Base-by-base conservation (phyloP, 2,888 invertebrate genomes). In the Ochlodes sylvanus region DNA sequence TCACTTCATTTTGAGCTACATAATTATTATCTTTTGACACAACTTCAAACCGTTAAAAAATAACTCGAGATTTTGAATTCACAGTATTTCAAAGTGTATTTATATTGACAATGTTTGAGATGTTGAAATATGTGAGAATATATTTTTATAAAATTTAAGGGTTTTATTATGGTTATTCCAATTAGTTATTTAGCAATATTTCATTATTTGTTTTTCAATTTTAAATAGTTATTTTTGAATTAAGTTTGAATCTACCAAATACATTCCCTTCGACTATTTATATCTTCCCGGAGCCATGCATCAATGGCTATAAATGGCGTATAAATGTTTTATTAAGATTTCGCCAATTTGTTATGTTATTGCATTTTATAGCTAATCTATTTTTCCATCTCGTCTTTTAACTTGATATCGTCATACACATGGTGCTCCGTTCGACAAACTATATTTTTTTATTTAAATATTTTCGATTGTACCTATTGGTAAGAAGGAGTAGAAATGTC, bases 81-180 rank as follows among this genome's bases (percentile, higher is more conserved):
- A 41, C 41, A 41, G 17, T 41, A 58, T 38, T 58, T 10, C 3
- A 38, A 38, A 38, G 38, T 9, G 38, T 38, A 38, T 38, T 38
- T 38, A 38, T 10, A 38, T 38, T 38, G 12, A 38, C 27, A 5
- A 4, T 27, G 27, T 27, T 27, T 27, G 27, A 27, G 27, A 5
- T n/a, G 27, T 27, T 5, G 10, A 14, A 38, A 19, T 19, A 17
- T 57, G 27, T 15, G 34, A 17, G 17, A 14, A 17, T 58, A 41
- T 58, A 41, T 38, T 47, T 47, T 47, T 47, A 47, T 47, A 47
- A 7, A 17, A 2, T 47, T 47, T 9, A 47, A 47, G 44, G 17
- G 44, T 15, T 47, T 47, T 47, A 47, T 47, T 47, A 17, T 47
- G 7, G 6, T 47, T 47, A 47, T 47, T 47, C 44, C 44, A 47